Evolutionary conservation across 2,113 vertebrate species (phyloP), one percentile per base, ranked within the genome.

Genomic region (Psittacula cyanocephala): DNA sequence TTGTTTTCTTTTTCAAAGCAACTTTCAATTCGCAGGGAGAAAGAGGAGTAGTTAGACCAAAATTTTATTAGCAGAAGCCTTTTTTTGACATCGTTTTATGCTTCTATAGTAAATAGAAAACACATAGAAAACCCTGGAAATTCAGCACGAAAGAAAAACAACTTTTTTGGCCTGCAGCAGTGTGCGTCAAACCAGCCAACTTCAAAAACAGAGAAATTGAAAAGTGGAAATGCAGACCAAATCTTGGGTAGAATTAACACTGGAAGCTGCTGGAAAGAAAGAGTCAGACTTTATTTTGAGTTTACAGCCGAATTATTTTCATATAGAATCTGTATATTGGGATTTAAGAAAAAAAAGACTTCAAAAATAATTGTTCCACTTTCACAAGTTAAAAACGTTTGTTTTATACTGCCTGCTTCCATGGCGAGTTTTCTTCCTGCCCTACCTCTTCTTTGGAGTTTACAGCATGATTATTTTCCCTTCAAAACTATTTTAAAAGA

Each of bases 221-320:
- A 47, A 96, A 96, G 91, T 92, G 81, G 95, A 95, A 96, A 92
- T 31, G 37, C 81, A 97, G 95, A 92, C 69, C 86, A 79, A 96
- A 49, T 81, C 92, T 86, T 81, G 41, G 67, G 77, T 64, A 55
- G 63, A 93, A 91, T 84, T 93, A 92, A 86, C 74, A 63, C 74
- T 41, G 80, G 83, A 64, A 86, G 76, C 68, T 90, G 88, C 88
- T 82, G 93, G 95, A 97, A 97, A 96, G 92, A 92, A 95, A 65
- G 0, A 81, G 80, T 93, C 93, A 96, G 96, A 81, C 15, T 93
- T 97, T 86, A 93, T 96, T 96, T 95, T 89, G 93, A 91, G 77
- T 79, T 92, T 79, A 65, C 67, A 69, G 88, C 37, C 88, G 81
- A 88, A 92, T 94, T 89, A 89, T 92, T 96, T 93, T 92, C 63